These are phyloP conservation scores for Cirrhinus molitorella DNA, from an alignment of 2,797 vertebrate species.

Conservation along the genomic window DNA sequence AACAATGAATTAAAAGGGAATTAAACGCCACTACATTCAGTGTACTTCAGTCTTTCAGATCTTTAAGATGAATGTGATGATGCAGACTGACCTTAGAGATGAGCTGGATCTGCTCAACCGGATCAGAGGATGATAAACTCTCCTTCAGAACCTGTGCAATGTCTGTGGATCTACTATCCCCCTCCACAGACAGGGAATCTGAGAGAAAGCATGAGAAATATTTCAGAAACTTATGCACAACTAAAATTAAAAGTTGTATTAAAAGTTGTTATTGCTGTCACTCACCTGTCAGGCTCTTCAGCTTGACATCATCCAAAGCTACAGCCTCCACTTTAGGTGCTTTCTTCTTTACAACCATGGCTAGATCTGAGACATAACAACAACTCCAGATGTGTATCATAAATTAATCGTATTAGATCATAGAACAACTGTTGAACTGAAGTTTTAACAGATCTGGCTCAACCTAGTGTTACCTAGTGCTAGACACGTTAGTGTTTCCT, in stretches of 20 bases:
- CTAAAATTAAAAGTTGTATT: not conserved
- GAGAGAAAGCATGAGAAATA: constrained; percentile 1
- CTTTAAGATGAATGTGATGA: not conserved
- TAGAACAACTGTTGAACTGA: not conserved
- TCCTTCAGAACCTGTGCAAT: constrained; percentile 84
- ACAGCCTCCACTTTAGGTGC: constrained; percentile 83
- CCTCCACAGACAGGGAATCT: constrained; percentile 79
- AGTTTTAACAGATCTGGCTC: not conserved
- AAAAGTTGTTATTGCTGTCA: not conserved
- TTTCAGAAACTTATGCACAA: not conserved
- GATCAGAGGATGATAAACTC: constrained; percentile 82
- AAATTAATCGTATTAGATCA: not conserved
- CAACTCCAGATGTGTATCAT: not conserved
- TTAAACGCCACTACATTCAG: too few relatives aligned
- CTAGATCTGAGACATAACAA: constrained; percentile 49
- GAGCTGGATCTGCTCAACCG: constrained; percentile 90
- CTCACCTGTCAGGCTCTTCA: constrained; percentile 83
- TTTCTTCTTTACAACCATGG: constrained; percentile 94
- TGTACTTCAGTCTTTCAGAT: not conserved
- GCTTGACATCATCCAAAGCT: constrained; percentile 77
- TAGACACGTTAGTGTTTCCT: constrained; percentile 2
- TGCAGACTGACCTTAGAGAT: constrained; percentile 86
- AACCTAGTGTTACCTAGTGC: not conserved
- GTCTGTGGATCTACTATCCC: constrained; percentile 74
- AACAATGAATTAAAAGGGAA: not conserved